Base-by-base conservation (phyloP, 2,888 invertebrate genomes). In the Eurytoma adleriae region DNA sequence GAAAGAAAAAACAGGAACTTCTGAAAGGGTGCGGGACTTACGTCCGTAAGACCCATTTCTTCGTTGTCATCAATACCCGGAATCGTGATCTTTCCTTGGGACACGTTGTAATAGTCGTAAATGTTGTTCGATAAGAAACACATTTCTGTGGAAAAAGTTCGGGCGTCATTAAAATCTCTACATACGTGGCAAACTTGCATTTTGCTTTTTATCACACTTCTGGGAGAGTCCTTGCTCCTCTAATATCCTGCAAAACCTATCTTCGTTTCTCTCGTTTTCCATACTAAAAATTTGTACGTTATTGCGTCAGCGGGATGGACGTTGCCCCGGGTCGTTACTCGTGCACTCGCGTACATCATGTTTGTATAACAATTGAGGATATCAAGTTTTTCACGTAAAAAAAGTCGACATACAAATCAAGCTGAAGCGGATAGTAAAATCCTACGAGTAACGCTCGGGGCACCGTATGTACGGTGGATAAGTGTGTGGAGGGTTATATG, bases 41-140 rank as follows among this genome's bases (percentile, higher is more conserved):
- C 97, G 93, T 97, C 97, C 88, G 97, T 96, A 88, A 96, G 93
- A 83, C 83, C 50, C 93, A 95, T 96, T 95, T 99, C 99, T 92
- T 98, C 98, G 90, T 94, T 95, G 92, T 99, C 99, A 93, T 99
- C 98, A 88, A 99, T 95, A 92, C 94, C 95, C 89, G 98, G 97
- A 92, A 99, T 98, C 89, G 95, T 96, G 91, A 95, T 94, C 94
- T 98, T 98, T 94, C 99, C 99, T 95, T 99, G 99, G 90, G 98
- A 94, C 91, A 98, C 96, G 94, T 95, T 96, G 93, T 93, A 92
- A 94, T 98, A 99, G 93, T 97, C 96, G 93, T 96, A 93, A 93
- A 98, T 95, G 93, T 98, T 95, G 92, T 97, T 94, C 88, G 94
- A 94, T 90, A 98, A 94, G 87, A 93, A 89, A 93, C 97, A 96